Evolutionary conservation across 2,797 vertebrate genomes (phyloP), one percentile per base, ranked within the genome.

Genomic region (Sebastolobus alascanus): DNA sequence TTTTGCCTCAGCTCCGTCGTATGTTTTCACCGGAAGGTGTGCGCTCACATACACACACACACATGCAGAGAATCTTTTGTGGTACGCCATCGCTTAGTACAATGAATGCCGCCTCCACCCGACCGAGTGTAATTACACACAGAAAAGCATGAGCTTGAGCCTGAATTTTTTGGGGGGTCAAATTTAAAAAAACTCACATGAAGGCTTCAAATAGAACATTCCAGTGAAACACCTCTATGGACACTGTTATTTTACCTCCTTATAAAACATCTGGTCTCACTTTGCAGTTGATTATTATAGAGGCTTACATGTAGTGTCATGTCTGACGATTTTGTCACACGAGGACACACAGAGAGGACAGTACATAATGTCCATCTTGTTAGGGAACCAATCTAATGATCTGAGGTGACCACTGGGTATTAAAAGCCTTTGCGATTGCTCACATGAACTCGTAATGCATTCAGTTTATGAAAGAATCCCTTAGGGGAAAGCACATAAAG

Each of bases 231-330:
- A 88, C 82, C 83, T 84, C 73, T 27, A 50, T 80, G 29, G 58
- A 25, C 58, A 40, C 72, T 77, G 65, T 79, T 75, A 76, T 82
- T 90, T 89, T 70, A 69, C 61, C 59, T 76, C 22, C 59, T 72
- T 82, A 80, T 80, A 68, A 89, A 91, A 91, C 94, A 95, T 94
- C 93, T 95, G 94, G 87, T 92, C 92, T 91, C 81, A 56, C 1
- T 93, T 94, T 91, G 92, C 75, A 84, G 87, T 82, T 89, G 91
- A 94, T 90, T 88, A 84, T 87, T 72, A 83, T 86, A 86, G 87
- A 90, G 87, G 87, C 90, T 92, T 91, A 66, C 91, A 92, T 66
- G 94, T 94, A 86, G 87, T 86, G 88, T 93, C 93, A 94, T 94
- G 93, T 93, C 91, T 85, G 90, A 88, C 74, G 11, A 40, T 35